These are phyloP conservation scores for Hecatera dysodea DNA, from an alignment of 2,888 invertebrate genomes.

Conservation along the genomic window DNA sequence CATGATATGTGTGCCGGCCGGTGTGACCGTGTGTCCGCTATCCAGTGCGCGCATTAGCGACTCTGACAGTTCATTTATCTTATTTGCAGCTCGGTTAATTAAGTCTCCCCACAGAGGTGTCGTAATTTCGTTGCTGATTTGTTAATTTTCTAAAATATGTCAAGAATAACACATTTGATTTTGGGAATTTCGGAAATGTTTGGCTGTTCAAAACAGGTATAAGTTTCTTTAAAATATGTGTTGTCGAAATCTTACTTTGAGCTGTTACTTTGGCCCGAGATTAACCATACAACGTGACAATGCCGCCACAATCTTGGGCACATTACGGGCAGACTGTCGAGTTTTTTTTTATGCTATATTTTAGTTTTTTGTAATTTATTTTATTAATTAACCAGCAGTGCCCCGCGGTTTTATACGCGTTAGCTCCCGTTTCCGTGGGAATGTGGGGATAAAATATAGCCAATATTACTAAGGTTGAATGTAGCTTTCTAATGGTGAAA, in stretches of 20 bases:
- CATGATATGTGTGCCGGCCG: constrained; percentile 41
- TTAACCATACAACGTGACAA: too few relatives aligned
- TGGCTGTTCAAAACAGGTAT: background rate
- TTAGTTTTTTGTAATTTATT: too few relatives aligned
- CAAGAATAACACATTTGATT: constrained; percentile 62
- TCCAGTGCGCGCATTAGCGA: constrained; percentile 80
- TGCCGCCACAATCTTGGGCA: too few relatives aligned
- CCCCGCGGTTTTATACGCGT: too few relatives aligned
- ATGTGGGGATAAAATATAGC: too few relatives aligned
- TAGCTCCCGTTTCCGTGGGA: too few relatives aligned
- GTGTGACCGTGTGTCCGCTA: constrained; percentile 70
- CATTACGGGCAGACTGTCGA: too few relatives aligned
- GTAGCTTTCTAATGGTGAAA: too few relatives aligned
- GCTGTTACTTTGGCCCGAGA: too few relatives aligned
- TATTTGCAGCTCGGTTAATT: constrained; percentile 88
- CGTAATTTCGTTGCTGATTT: constrained; percentile 83
- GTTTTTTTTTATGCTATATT: too few relatives aligned
- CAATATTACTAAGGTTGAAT: too few relatives aligned
- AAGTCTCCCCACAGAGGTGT: constrained; percentile 82
- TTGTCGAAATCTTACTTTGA: background rate
- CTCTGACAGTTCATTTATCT: constrained; percentile 88
- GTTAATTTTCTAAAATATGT: constrained; percentile 76
- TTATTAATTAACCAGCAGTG: too few relatives aligned
- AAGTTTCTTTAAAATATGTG: background rate
- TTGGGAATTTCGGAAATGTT: constrained; percentile 11